Percentiles rank a stretch among this genome's conserved stretches.
Evolutionary conservation across 2,888 invertebrate species (phyloP).

Genomic region (Caenorhabditis sp.): DNA sequence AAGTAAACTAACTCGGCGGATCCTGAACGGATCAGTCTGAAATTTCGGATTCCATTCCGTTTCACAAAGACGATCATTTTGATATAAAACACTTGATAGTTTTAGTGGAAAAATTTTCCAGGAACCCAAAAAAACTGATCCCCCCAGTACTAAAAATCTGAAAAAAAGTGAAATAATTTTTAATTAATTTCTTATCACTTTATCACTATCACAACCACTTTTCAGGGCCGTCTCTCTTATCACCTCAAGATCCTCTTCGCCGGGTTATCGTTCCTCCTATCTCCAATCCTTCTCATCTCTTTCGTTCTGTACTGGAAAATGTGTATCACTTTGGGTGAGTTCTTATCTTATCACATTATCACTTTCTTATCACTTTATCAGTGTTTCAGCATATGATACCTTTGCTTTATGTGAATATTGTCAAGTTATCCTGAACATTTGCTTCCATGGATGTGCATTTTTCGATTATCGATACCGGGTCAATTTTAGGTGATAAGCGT

Average conservation of each 20-base stretch:
- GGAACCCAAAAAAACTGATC: no score
- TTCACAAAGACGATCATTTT: no score
- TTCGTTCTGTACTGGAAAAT: slow-evolving; percentile 81
- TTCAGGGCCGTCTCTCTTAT: slow-evolving; percentile 80
- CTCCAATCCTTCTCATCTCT: slow-evolving; percentile 76
- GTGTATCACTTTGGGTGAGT: slow-evolving; percentile 82
- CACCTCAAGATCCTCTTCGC: slow-evolving; percentile 79
- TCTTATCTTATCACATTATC: not conserved
- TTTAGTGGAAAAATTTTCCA: no score
- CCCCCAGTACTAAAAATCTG: no score
- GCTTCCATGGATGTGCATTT: slow-evolving; percentile 81
- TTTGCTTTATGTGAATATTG: slow-evolving; percentile 81
- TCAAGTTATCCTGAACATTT: slow-evolving; percentile 81
- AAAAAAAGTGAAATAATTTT: no score
- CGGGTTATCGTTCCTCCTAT: slow-evolving; percentile 78
- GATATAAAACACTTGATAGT: no score
- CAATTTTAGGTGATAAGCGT: not conserved
- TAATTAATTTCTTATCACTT: no score
- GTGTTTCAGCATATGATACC: slow-evolving; percentile 80
- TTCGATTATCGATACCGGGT: not conserved
- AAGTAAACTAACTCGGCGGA: no score
- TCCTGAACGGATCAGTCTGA: no score
- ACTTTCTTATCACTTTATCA: no score
- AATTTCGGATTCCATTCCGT: no score
- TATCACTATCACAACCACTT: not conserved